Percentiles rank a stretch among this genome's conserved stretches.
phyloP scores from a whole-genome alignment of 1,140 invertebrate genomes.

The Melipona quadrifasciata region DNA sequence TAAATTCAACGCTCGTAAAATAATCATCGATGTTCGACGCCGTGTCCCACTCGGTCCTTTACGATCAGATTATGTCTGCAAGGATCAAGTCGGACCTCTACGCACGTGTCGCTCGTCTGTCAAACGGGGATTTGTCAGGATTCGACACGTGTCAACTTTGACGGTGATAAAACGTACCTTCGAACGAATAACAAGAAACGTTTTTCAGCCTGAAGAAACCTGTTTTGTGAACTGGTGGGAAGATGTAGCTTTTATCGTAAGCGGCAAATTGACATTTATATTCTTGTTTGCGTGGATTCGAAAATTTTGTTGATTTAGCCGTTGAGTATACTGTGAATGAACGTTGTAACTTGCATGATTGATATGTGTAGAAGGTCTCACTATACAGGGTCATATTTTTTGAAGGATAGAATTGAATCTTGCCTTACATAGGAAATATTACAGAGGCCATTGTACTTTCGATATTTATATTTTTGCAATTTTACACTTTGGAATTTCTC shows the following conservation, averaged over 20 bases:
- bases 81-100: slow-evolving; percentile 3
- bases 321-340: too few relatives aligned
- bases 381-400: too few relatives aligned
- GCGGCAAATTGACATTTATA: background rate
- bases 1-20: slow-evolving; percentile 28
- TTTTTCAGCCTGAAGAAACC: background rate
- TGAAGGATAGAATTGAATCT: too few relatives aligned
- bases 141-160: background rate
- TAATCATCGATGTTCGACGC: slow-evolving; percentile 28
- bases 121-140: slow-evolving; percentile 23
- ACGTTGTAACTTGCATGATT: too few relatives aligned
- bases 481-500: too few relatives aligned
- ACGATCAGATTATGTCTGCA: slow-evolving; percentile 18
- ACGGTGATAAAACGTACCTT: background rate
- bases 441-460: too few relatives aligned
- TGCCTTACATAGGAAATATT: too few relatives aligned
- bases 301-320: too few relatives aligned
- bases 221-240: background rate
- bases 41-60: background rate
- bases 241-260: background rate
- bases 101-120: background rate
- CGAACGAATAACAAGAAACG: background rate
- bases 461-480: too few relatives aligned
- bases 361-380: too few relatives aligned
- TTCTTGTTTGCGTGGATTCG: too few relatives aligned